Evolutionary conservation across 2,888 invertebrate genomes (phyloP), one percentile per base, ranked within the genome.

Genomic region (Rhamnusium bicolor): DNA sequence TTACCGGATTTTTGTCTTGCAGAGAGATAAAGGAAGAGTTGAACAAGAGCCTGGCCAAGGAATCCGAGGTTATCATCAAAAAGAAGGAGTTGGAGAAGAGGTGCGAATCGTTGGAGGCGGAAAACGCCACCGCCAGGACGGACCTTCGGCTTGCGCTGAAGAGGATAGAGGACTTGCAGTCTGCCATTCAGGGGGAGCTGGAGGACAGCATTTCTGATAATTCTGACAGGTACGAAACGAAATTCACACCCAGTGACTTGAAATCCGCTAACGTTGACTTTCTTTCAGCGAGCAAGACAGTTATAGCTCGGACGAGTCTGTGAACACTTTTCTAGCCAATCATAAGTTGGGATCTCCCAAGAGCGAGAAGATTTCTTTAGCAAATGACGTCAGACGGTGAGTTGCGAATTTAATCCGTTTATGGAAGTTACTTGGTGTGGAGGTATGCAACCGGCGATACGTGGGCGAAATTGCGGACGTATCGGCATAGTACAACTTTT

Each of bases 161-260:
- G 77, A 91, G 98, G 74, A 97, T 98, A 80, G 93, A 96, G 58
- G 97, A 97, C 85, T 89, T 98, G 77, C 98, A 98, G 86, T 94
- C 95, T 84, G 98, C 97, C 74, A 95, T 98, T 86, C 96, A 97
- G 80, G 97, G 95, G 0, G 96, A 95, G 83, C 90, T 95, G 70
- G 91, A 91, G 73, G 89, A 91, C 77, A 93, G 93, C 81, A 93
- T 92, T 78, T 92, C 92, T 1, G 92, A 91, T 47, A 92, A 92
- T 84, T 92, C 92, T 8, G 93, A 93, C 82, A 93, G 93, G 92
- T 92, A 83, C 82, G 75, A 75, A 21, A 65, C 14, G 14, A 40
- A 10, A 0, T 2, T 14, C 4, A 12, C 2, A 49, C n/a, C 6
- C 12, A 40, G 32, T 32, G 2, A 7, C 19, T 54, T 40, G 1